A percentile compares a stretch with the other conserved stretches of the same genome.
phyloP scores from a whole-genome alignment of 2,797 vertebrate genomes.

The Cossypha caffra region DNA sequence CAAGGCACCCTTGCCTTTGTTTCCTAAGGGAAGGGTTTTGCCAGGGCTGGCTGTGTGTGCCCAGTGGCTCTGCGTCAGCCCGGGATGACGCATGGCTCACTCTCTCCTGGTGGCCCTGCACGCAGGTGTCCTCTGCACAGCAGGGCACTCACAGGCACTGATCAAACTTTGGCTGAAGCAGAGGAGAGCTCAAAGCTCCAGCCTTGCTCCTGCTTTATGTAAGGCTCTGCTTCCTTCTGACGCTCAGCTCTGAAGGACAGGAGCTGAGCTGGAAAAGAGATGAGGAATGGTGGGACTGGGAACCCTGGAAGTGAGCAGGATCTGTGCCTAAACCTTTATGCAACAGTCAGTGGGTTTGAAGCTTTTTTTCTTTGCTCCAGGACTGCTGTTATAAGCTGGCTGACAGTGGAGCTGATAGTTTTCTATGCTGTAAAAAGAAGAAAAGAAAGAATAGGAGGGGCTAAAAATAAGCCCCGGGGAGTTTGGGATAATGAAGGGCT shows the following conservation, averaged over 20 bases:
- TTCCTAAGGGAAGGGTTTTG: neutral
- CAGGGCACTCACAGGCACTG: neutral
- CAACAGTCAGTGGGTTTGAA: constrained; percentile 21
- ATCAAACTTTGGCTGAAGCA: fast-evolving
- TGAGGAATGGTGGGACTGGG: neutral
- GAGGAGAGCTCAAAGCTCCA: neutral
- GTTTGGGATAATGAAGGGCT: neutral
- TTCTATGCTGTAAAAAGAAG: neutral
- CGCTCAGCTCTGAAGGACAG: neutral
- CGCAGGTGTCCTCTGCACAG: neutral
- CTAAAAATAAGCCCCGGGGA: constrained; percentile 26
- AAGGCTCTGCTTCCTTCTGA: neutral
- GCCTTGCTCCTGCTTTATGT: neutral
- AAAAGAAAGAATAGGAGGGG: neutral
- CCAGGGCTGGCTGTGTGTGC: neutral
- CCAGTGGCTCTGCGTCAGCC: neutral
- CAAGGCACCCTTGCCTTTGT: neutral
- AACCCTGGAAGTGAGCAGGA: neutral
- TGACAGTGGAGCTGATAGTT: neutral
- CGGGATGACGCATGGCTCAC: fast-evolving
- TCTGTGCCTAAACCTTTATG: neutral
- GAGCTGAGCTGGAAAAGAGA: neutral
- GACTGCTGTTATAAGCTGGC: neutral
- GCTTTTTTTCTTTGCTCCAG: neutral
- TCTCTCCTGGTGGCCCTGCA: neutral